Evolutionary conservation across 2,113 vertebrate species (phyloP).

Genomic region (Stercorarius parasiticus): DNA sequence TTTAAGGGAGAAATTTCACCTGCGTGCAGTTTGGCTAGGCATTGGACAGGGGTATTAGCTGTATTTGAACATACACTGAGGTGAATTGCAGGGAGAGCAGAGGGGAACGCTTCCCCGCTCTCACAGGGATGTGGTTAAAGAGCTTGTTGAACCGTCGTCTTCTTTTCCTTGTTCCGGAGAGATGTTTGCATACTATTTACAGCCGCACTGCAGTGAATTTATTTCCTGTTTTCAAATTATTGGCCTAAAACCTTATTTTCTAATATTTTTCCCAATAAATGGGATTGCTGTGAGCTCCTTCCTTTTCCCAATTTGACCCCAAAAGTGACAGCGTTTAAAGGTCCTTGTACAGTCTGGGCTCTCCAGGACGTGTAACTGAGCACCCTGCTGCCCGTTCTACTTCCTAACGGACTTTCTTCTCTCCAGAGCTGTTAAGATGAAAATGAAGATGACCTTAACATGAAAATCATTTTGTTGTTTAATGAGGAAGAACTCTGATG

Average conservation of each 20-base stretch:
- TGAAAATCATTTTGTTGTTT: background rate
- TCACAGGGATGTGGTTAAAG: background rate
- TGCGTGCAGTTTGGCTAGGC: background rate
- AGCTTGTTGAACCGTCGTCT: background rate
- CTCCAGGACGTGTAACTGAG: background rate
- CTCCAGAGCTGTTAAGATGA: background rate
- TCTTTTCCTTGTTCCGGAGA: background rate
- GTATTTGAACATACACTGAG: background rate
- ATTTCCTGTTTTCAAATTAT: background rate
- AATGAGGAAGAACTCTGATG: background rate
- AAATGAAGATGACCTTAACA: background rate
- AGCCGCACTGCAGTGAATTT: background rate
- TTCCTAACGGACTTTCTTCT: background rate
- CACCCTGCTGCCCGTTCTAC: fast-evolving
- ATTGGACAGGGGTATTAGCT: background rate
- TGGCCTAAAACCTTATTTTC: background rate
- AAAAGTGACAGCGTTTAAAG: background rate
- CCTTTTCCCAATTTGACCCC: background rate
- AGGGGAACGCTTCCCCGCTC: background rate
- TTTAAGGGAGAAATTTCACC: background rate
- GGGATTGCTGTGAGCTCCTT: background rate
- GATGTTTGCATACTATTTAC: background rate
- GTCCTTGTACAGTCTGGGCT: background rate
- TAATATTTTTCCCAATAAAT: background rate
- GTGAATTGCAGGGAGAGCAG: background rate